These are phyloP conservation scores for Hipposideros armiger DNA, from an alignment of 2,113 vertebrate genomes.

Conservation along the genomic window DNA sequence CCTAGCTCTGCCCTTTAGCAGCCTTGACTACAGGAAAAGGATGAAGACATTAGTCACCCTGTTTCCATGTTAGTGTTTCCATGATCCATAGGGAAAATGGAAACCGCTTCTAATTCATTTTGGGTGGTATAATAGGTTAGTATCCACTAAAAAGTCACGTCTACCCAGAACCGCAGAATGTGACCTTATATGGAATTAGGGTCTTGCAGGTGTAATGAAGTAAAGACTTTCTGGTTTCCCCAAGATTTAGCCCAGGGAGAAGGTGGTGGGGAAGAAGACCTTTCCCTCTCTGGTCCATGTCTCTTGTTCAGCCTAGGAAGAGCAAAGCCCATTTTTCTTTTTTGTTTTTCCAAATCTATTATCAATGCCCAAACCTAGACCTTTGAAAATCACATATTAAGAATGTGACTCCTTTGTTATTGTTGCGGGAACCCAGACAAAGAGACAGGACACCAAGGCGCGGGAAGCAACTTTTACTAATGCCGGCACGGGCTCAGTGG, in stretches of 20 bases:
- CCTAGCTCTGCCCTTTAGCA: neutral
- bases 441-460: too few relatives aligned
- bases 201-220: neutral
- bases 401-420: slow-evolving; percentile 4
- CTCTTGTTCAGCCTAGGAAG: neutral
- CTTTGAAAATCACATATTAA: slow-evolving; percentile 23
- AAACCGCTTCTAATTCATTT: neutral
- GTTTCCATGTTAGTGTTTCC: neutral
- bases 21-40: neutral
- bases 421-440: too few relatives aligned
- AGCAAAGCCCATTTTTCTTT: neutral
- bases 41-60: neutral
- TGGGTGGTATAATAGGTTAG: neutral
- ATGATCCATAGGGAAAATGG: neutral
- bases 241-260: neutral
- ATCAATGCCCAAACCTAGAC: neutral
- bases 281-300: neutral
- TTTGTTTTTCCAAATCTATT: neutral
- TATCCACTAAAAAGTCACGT: neutral
- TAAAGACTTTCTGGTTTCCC: neutral
- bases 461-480: too few relatives aligned
- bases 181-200: neutral
- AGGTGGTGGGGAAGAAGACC: neutral
- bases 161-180: neutral
- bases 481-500: too few relatives aligned